Conservation (phyloP, 2,797 vertebrate genomes). For the Neostethus bicornis region DNA sequence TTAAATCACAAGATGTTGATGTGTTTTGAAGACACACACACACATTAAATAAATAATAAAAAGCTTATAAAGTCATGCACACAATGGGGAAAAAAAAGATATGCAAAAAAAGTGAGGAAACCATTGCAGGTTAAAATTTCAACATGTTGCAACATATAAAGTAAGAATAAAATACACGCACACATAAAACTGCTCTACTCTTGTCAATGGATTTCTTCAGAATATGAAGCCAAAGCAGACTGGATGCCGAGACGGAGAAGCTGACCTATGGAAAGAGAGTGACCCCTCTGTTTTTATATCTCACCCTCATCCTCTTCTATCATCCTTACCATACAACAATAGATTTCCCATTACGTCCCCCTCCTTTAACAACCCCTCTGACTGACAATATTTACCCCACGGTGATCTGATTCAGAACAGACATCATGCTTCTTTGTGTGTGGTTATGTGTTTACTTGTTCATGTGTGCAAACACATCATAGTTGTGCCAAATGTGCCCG, state of each 20-base stretch:
- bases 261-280: constrained; percentile 59
- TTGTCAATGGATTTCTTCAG: constrained; percentile 22
- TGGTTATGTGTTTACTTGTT: constrained; percentile 10
- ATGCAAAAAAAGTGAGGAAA: background rate
- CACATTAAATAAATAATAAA: no score
- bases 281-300: constrained; percentile 57
- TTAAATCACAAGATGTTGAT: background rate
- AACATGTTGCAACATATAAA: constrained; percentile 6
- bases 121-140: constrained; percentile 14
- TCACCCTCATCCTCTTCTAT: constrained; percentile 29
- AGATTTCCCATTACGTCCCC: constrained; percentile 67
- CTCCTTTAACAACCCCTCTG: constrained; percentile 38
- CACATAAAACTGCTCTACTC: constrained; percentile 9
- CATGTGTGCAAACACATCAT: constrained; percentile 20
- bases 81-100: background rate
- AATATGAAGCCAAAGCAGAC: constrained; percentile 42
- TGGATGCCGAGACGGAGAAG: constrained; percentile 19
- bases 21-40: background rate
- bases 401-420: constrained; percentile 48
- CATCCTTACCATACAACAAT: constrained; percentile 62
- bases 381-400: constrained; percentile 54
- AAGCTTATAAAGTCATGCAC: no score
- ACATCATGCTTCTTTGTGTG: constrained; percentile 4
- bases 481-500: background rate
- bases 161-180: background rate